These are phyloP conservation scores for silkworm (Bombyx mori) DNA, from an alignment of 1,140 invertebrate genomes.

Conservation along the genomic window DNA sequence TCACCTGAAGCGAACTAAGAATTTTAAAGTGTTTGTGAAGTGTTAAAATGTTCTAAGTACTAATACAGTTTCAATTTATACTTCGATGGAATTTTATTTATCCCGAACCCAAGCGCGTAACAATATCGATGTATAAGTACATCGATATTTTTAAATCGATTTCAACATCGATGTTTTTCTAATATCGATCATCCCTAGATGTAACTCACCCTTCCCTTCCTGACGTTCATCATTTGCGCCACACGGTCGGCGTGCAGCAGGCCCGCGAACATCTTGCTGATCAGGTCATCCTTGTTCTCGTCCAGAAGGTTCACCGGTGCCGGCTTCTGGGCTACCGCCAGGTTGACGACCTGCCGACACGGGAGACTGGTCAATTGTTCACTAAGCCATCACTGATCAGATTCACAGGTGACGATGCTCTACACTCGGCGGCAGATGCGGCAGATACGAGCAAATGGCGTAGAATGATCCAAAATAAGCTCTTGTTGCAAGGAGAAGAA, in stretches of 20 bases:
- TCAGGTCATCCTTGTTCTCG: slow-evolving; percentile 72
- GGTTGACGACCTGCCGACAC: slow-evolving; percentile 42
- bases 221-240: slow-evolving; percentile 76
- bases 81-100: background rate
- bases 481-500: too few species aligned
- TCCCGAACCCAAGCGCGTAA: background rate
- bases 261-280: slow-evolving; percentile 75
- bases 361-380: background rate
- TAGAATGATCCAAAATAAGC: too few species aligned
- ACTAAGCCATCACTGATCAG: background rate
- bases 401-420: background rate
- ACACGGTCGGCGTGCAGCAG: slow-evolving; percentile 78
- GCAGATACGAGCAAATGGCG: background rate
- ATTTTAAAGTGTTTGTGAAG: too few species aligned
- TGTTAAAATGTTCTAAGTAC: too few species aligned
- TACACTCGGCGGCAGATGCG: background rate
- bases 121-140: too few species aligned
- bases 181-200: too few species aligned
- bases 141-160: too few species aligned
- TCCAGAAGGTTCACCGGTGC: slow-evolving; percentile 66
- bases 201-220: slow-evolving; percentile 79
- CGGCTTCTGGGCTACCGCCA: slow-evolving; percentile 50
- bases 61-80: too few species aligned
- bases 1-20: too few species aligned
- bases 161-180: too few species aligned